Evolutionary conservation across 2,888 invertebrate genomes (phyloP).

Genomic region (Zeuzera pyrina): DNA sequence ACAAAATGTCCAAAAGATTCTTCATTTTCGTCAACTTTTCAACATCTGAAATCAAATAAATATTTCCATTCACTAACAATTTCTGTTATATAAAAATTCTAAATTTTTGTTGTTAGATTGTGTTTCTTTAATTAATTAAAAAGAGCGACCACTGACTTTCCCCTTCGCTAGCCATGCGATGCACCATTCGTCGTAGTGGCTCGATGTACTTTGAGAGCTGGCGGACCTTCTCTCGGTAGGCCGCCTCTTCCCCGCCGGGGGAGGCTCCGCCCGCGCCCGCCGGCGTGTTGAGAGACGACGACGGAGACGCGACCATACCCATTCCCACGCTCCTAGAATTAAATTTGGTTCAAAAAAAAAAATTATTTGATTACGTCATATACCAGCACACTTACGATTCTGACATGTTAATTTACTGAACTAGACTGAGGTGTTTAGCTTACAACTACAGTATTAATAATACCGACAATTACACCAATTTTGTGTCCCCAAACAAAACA

Average conservation of each 20-base stretch:
- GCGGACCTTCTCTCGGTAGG: constrained; percentile 93
- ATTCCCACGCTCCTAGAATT: constrained; percentile 41
- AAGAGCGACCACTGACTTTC: constrained; percentile 53
- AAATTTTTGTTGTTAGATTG: too few species aligned
- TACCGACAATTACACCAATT: too few species aligned
- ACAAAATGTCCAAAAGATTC: constrained; percentile 90
- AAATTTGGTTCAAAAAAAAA: neutral
- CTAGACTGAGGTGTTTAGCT: too few species aligned
- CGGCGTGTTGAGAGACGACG: constrained; percentile 88
- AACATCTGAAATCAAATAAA: constrained; percentile 73
- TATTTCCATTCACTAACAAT: too few species aligned
- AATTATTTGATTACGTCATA: neutral
- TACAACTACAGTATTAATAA: too few species aligned
- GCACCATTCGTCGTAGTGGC: constrained; percentile 91
- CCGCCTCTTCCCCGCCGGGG: constrained; percentile 83
- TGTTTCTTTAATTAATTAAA: neutral
- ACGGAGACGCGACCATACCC: constrained; percentile 80
- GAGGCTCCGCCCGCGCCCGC: constrained; percentile 57
- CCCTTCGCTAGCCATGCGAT: constrained; percentile 88
- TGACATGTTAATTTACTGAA: too few species aligned
- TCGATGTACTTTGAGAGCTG: constrained; percentile 96
- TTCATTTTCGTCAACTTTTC: constrained; percentile 96
- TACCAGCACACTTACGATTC: too few species aligned
- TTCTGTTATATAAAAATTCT: too few species aligned
- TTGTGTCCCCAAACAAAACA: too few species aligned